Base-by-base conservation (phyloP, 1,140 invertebrate genomes). In the Anastatus disparis region DNA sequence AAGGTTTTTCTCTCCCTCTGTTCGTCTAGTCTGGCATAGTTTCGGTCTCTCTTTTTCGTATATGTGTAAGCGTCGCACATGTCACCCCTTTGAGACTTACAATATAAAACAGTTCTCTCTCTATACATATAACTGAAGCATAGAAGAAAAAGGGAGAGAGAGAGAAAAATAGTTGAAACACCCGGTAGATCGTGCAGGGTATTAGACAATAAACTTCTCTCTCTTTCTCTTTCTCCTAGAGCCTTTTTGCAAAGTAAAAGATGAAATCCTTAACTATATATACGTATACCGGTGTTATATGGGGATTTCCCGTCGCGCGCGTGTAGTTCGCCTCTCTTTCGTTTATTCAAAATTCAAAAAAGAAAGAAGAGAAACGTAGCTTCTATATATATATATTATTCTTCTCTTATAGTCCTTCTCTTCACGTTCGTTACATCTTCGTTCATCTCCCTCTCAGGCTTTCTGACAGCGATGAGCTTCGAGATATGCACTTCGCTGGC, bases 1-100 rank as follows among this genome's bases (percentile, higher is more conserved):
- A 74, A 77, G 74, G 73, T 77, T 80, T 77, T 79, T 75, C 74
- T 74, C 75, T 76, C 72, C 50, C 31, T 71, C 74, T 74, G 74
- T 74, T 68, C 70, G 74, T 77, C 52, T 71, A 55, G 50, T 61
- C 48, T 65, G 48, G 63, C 63, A 55, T 40, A 64, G 61, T 64
- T 55, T 44, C 38, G 35, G n/a, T 26, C 12, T 46, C 3, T n/a
- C n/a, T n/a, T n/a, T n/a, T n/a, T n/a, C n/a, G n/a, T n/a, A n/a
- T n/a, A n/a, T n/a, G n/a, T n/a, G n/a, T n/a, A n/a, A 35, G 4
- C 22, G 8, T 69, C 50, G 44, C 44, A 10, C 31, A n/a, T 26
- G 53, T 46, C 42, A 53, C 22, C 42, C 48, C 40, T 65, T 64
- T 50, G 15, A 24, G 40, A 35, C 31, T 35, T n/a, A 35, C n/a